A percentile compares a stretch with the other conserved stretches of the same genome.
phyloP scores from a whole-genome alignment of 2,113 vertebrate genomes.

The Dipodomys ordii region DNA sequence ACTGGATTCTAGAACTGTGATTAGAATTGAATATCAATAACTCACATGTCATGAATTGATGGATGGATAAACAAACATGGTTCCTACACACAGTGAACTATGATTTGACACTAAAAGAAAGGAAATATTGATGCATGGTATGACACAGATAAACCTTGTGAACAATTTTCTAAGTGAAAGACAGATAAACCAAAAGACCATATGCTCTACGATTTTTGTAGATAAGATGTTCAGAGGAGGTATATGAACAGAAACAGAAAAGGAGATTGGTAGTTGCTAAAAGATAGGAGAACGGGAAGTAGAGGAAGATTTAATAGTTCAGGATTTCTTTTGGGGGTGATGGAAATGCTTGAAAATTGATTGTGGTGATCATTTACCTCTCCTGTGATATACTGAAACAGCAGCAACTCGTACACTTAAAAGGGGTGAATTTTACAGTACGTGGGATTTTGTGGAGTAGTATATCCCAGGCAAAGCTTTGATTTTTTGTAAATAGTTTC shows the following conservation, averaged over 20 bases:
- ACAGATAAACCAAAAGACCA: not conserved
- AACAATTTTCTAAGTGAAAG: conserved; percentile 28
- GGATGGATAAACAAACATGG: not conserved
- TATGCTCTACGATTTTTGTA: not conserved
- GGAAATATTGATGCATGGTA: not conserved
- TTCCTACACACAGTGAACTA: not conserved
- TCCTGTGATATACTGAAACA: not conserved
- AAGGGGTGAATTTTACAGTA: not conserved
- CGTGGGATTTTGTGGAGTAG: not conserved
- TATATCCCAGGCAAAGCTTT: not conserved
- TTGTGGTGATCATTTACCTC: not conserved
- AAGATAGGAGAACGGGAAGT: not conserved
- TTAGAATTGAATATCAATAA: conserved; percentile 24
- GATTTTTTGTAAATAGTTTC: not conserved
- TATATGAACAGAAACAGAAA: not conserved
- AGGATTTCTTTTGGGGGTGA: too few species aligned
- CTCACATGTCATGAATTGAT: not conserved
- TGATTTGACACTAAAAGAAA: conserved; percentile 1
- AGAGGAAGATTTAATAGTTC: not conserved
- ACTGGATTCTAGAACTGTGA: not conserved
- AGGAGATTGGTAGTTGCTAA: not conserved
- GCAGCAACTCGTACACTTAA: not conserved
- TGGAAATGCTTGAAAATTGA: conserved; percentile 6
- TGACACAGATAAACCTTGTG: not conserved
- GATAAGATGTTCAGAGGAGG: not conserved